Conservation (phyloP, 2,888 invertebrate species). For the Caenorhabditis wallacei region DNA sequence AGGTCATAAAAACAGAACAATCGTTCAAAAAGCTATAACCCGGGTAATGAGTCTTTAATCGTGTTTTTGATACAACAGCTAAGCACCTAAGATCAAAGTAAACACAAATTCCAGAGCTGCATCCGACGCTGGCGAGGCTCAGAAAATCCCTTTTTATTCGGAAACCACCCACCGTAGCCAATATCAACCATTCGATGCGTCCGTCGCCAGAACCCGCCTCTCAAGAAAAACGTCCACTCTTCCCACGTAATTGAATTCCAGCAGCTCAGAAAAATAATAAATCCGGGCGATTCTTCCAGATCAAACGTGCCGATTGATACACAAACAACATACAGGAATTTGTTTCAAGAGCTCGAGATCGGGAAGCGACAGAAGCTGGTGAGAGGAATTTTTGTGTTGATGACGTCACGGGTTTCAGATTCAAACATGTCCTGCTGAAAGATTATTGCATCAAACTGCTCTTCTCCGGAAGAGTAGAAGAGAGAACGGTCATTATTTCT, state of each 20-base stretch:
- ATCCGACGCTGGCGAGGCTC: constrained; percentile 9
- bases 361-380: constrained; percentile 61
- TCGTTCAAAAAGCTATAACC: too few relatives aligned
- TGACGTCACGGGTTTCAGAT: constrained; percentile 32
- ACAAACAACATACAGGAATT: constrained; percentile 61
- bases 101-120: not conserved
- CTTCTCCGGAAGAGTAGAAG: constrained; percentile 44
- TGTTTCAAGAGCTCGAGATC: constrained; percentile 57
- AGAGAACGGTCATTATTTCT: constrained; percentile 62
- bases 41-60: too few relatives aligned
- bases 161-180: constrained; percentile 65
- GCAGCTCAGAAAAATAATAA: not conserved
- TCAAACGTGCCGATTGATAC: constrained; percentile 45
- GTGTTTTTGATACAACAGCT: too few relatives aligned
- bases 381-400: not conserved
- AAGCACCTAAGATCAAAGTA: too few relatives aligned
- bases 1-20: too few relatives aligned
- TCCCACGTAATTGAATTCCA: constrained; percentile 40
- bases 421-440: constrained; percentile 62
- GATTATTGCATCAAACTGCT: constrained; percentile 42
- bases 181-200: constrained; percentile 55
- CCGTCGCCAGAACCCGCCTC: constrained; percentile 45
- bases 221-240: constrained; percentile 37
- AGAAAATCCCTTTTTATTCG: constrained; percentile 60
- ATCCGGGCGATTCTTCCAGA: constrained; percentile 44